A percentile compares a stretch with the other conserved stretches of the same genome.
Conservation (phyloP, 2,888 invertebrate genomes). For the Acheta domesticus region DNA sequence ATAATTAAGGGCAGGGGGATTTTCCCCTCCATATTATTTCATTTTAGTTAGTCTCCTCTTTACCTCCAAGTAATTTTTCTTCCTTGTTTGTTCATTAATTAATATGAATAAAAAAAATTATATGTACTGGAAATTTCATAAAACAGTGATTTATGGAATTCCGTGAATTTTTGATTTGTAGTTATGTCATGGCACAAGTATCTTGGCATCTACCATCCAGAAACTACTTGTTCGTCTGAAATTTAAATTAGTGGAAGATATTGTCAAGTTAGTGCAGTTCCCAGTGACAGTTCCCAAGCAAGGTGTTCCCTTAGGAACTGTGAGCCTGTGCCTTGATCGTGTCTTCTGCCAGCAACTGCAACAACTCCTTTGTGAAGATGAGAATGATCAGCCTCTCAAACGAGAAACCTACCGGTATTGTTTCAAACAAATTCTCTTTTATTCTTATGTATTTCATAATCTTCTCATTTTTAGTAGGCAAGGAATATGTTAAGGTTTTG, state of each 20-base stretch:
- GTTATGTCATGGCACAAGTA: slow-evolving; percentile 31
- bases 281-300: background rate
- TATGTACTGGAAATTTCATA: no score
- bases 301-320: slow-evolving; percentile 3
- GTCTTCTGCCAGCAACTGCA: background rate
- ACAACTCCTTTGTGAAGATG: background rate
- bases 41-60: no score
- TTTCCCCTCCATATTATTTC: no score
- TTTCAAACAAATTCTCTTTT: background rate
- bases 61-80: no score
- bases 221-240: slow-evolving; percentile 20
- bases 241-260: background rate
- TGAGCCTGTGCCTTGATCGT: background rate
- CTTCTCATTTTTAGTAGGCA: no score
- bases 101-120: no score
- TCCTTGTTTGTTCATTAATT: no score
- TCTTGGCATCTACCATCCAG: slow-evolving; percentile 21
- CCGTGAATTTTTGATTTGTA: background rate
- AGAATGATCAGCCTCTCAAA: background rate
- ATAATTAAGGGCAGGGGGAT: no score
- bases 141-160: no score
- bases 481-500: no score
- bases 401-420: slow-evolving; percentile 1
- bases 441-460: background rate
- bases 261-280: background rate